Percentiles rank a stretch among this genome's conserved stretches.
phyloP scores from a whole-genome alignment of 2,113 vertebrate species.

The Balaenoptera acutorostrata region DNA sequence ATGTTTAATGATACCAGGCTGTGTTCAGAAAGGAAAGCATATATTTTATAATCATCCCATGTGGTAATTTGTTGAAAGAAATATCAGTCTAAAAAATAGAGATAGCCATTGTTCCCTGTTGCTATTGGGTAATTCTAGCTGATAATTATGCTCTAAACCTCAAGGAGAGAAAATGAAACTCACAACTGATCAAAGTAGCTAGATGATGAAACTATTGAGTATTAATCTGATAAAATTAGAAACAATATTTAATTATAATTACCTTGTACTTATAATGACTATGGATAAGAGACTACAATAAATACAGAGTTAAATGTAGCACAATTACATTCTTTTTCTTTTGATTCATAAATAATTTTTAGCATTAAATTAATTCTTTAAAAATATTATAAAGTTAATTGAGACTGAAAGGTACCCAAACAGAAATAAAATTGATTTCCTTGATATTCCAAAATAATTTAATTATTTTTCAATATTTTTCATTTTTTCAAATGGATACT shows the following conservation, averaged over 20 bases:
- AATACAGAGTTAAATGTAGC: not conserved
- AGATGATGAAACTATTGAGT: not conserved
- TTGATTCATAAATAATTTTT: not conserved
- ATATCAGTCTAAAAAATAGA: not conserved
- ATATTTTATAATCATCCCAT: constrained; percentile 31
- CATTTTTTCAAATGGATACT: not conserved
- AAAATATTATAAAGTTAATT: not conserved
- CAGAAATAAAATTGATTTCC: not conserved
- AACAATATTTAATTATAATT: not conserved
- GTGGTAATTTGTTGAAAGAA: not conserved
- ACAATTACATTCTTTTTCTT: not conserved
- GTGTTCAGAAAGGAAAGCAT: constrained; percentile 43
- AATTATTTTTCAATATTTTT: not conserved
- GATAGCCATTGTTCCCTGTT: not conserved
- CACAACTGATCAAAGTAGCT: not conserved
- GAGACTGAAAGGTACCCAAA: not conserved
- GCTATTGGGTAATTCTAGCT: not conserved
- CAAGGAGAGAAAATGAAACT: not conserved
- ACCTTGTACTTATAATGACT: not conserved
- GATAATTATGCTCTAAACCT: not conserved
- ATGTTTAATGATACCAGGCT: constrained; percentile 1
- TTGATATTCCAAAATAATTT: not conserved
- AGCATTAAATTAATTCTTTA: not conserved
- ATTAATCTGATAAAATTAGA: not conserved
- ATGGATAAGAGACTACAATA: not conserved